Percentiles rank a stretch among this genome's conserved stretches.
phyloP scores from a whole-genome alignment of 2,113 vertebrate genomes.

The Syrrhaptes paradoxus region DNA sequence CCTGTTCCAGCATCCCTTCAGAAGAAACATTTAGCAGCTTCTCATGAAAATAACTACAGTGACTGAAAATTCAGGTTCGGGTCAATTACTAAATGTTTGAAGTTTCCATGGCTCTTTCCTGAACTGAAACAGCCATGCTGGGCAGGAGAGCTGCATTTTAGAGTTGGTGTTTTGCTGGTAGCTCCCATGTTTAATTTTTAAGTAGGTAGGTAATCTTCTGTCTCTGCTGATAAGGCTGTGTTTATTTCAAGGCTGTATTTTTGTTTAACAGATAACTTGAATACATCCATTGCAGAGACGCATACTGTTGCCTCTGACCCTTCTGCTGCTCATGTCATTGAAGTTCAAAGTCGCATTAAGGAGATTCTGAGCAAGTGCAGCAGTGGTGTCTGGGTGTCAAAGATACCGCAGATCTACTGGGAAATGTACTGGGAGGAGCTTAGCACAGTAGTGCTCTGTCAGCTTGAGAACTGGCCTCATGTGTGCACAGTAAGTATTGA shows the following conservation, averaged over 20 bases:
- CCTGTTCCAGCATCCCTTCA: background rate
- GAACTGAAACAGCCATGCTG: background rate
- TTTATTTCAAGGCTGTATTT: background rate
- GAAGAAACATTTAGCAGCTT: background rate
- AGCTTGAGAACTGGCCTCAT: constrained; percentile 79
- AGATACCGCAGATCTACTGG: constrained; percentile 76
- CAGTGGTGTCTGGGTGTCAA: constrained; percentile 83
- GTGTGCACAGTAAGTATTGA: constrained; percentile 77
- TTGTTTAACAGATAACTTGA: constrained; percentile 32
- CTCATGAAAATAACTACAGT: background rate
- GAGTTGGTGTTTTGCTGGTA: background rate
- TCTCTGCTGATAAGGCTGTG: background rate
- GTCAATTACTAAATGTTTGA: background rate
- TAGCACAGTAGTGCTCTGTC: constrained; percentile 61
- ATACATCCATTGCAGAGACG: background rate
- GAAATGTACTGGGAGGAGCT: constrained; percentile 75
- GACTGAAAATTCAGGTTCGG: background rate
- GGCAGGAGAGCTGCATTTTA: background rate
- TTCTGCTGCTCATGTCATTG: background rate
- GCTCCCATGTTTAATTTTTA: background rate
- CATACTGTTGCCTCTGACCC: background rate
- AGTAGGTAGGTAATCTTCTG: background rate
- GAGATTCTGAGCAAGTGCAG: constrained; percentile 74
- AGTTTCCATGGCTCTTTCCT: background rate
- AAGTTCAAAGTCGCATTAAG: constrained; percentile 77